Evolutionary conservation across 2,797 vertebrate species (phyloP).

Genomic region (Sebastes paucispinis): DNA sequence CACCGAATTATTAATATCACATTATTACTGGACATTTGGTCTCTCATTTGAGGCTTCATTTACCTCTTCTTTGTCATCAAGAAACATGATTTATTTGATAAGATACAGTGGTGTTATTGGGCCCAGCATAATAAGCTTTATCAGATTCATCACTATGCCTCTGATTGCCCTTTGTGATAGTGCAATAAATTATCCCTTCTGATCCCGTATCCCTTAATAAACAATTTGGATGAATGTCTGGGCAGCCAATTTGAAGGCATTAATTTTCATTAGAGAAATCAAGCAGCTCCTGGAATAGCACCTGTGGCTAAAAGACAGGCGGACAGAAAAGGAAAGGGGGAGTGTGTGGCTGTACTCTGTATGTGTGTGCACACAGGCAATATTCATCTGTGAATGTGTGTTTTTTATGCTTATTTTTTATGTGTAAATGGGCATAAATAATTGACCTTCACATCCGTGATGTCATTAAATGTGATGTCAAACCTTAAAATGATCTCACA

Average conservation of each 20-base stretch:
- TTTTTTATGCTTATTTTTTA: neutral
- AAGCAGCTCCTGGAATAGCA: slow-evolving; percentile 69
- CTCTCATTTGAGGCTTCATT: slow-evolving; percentile 33
- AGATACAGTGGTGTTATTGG: slow-evolving; percentile 54
- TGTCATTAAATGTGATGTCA: neutral
- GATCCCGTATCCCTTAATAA: slow-evolving; percentile 76
- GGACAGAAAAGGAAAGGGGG: neutral
- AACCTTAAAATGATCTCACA: neutral
- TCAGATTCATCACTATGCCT: slow-evolving; percentile 64
- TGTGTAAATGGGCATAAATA: neutral
- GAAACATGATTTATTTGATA: slow-evolving; percentile 56
- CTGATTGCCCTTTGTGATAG: slow-evolving; percentile 74
- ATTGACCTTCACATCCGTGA: neutral
- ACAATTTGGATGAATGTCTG: slow-evolving; percentile 81
- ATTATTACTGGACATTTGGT: slow-evolving; percentile 25
- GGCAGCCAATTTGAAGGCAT: slow-evolving; percentile 77
- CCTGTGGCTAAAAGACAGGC: slow-evolving; percentile 68
- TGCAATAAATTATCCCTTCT: slow-evolving; percentile 77
- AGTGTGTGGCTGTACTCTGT: neutral
- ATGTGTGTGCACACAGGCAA: neutral
- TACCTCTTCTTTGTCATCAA: slow-evolving; percentile 40
- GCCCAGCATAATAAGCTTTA: slow-evolving; percentile 70
- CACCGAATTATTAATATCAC: slow-evolving; percentile 14
- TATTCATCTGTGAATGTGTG: neutral
- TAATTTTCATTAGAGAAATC: slow-evolving; percentile 80